Percentiles rank a stretch among this genome's conserved stretches.
Evolutionary conservation across 1,140 invertebrate genomes (phyloP).

Genomic region (Heliothis subflexa): DNA sequence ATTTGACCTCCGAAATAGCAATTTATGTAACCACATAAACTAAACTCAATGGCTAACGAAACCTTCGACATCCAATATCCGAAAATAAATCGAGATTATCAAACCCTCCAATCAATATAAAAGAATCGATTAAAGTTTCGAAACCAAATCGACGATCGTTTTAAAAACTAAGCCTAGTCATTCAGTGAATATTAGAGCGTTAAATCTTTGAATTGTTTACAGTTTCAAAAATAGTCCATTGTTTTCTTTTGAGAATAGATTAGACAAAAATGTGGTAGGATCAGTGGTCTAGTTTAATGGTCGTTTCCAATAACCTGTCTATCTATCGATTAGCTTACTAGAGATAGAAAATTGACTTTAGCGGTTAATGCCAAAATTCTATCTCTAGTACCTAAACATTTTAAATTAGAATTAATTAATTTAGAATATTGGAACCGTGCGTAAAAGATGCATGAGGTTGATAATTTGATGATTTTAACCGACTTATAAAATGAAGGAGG

Average conservation of each 20-base stretch:
- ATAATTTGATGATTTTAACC: too few relatives aligned
- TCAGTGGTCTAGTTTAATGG: background rate
- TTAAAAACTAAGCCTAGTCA: background rate
- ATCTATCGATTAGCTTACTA: too few relatives aligned
- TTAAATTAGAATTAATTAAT: background rate
- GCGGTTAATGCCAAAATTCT: too few relatives aligned
- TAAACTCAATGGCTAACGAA: background rate
- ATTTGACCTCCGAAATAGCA: too few relatives aligned
- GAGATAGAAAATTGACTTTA: too few relatives aligned
- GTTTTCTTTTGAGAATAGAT: background rate
- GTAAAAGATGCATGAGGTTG: too few relatives aligned
- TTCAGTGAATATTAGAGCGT: background rate
- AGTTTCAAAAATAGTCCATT: conserved; percentile 9
- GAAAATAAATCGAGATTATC: background rate
- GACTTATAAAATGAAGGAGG: too few relatives aligned
- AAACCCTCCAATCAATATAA: background rate
- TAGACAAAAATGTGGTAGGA: background rate
- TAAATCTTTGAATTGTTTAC: background rate
- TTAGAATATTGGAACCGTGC: too few relatives aligned
- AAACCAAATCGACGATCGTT: background rate
- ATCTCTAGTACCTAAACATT: background rate
- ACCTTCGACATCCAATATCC: background rate
- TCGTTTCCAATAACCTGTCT: background rate
- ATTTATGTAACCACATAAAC: too few relatives aligned
- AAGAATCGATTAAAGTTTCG: background rate